Evolutionary conservation across 2,797 vertebrate genomes (phyloP).

Genomic region (Somateria mollissima): DNA sequence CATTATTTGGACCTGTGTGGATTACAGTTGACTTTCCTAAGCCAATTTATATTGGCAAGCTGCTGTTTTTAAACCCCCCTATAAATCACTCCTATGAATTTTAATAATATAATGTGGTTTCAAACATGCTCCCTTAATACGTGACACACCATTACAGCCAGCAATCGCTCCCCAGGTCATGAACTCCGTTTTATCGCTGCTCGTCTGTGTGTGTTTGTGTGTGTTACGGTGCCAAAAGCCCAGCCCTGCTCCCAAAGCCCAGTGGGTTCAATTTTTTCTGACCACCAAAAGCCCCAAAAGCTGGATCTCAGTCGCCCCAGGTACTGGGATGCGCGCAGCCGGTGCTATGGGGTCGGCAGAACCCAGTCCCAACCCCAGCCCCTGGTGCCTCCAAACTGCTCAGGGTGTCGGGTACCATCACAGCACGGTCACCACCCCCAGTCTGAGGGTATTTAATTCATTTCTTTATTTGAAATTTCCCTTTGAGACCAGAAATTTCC

Average conservation of each 20-base stretch:
- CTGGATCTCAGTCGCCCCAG: not conserved
- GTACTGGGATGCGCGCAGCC: not conserved
- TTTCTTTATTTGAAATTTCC: not conserved
- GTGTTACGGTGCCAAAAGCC: not conserved
- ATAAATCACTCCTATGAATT: slow-evolving; percentile 69
- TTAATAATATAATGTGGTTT: slow-evolving; percentile 58
- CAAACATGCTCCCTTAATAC: slow-evolving; percentile 51
- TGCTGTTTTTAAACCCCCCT: slow-evolving; percentile 58
- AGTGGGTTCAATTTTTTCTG: not conserved
- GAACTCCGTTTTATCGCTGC: not conserved
- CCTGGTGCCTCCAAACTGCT: not conserved
- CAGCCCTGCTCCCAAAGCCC: not conserved
- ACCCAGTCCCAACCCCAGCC: too few relatives aligned
- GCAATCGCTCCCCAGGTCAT: not conserved
- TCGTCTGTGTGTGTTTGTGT: too few relatives aligned
- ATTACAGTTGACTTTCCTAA: slow-evolving; percentile 68
- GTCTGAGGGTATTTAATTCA: not conserved
- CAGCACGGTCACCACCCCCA: accelerated
- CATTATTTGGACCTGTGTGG: slow-evolving; percentile 71
- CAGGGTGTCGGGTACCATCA: accelerated
- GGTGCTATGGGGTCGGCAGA: too few relatives aligned
- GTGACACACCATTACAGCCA: slow-evolving; percentile 19
- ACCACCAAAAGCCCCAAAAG: not conserved
- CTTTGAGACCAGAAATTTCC: not conserved
- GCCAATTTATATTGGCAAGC: slow-evolving; percentile 74